Conservation (phyloP, 1,140 invertebrate genomes). For the Homalodisca vitripennis region DNA sequence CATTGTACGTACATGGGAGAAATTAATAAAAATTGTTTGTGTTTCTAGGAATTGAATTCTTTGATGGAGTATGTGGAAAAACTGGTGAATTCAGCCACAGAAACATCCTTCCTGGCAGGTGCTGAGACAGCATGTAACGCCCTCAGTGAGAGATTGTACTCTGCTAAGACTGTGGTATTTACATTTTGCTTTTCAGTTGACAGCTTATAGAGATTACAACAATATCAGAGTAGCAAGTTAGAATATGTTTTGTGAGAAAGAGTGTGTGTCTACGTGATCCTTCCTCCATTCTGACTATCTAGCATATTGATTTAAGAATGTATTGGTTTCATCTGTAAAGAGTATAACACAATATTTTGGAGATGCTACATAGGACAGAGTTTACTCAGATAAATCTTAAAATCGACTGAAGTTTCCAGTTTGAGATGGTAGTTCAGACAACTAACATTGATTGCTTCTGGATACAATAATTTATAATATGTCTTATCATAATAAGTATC, state of each 20-base stretch:
- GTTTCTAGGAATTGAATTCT: slow-evolving; percentile 36
- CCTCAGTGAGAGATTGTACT: slow-evolving; percentile 35
- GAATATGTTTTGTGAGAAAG: neutral
- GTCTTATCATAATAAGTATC: too few relatives aligned
- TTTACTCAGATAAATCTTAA: too few relatives aligned
- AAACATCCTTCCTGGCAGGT: slow-evolving; percentile 37
- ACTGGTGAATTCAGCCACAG: slow-evolving; percentile 33
- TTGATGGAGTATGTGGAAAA: slow-evolving; percentile 40
- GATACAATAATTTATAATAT: too few relatives aligned
- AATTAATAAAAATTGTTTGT: slow-evolving; percentile 5
- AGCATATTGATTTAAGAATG: too few relatives aligned
- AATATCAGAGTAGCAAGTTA: neutral
- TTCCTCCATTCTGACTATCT: neutral
- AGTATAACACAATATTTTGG: too few relatives aligned
- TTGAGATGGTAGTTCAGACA: too few relatives aligned
- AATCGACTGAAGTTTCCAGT: too few relatives aligned
- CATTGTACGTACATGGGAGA: too few relatives aligned
- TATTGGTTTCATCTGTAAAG: too few relatives aligned
- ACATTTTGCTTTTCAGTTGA: neutral
- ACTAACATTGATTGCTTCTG: too few relatives aligned
- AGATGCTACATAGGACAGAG: too few relatives aligned
- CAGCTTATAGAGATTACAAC: neutral
- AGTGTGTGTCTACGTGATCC: neutral
- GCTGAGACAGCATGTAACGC: slow-evolving; percentile 35
- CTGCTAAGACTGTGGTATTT: slow-evolving; percentile 28